Base-by-base conservation (phyloP, 1,140 invertebrate species). In the Pogonomyrmex californicus region DNA sequence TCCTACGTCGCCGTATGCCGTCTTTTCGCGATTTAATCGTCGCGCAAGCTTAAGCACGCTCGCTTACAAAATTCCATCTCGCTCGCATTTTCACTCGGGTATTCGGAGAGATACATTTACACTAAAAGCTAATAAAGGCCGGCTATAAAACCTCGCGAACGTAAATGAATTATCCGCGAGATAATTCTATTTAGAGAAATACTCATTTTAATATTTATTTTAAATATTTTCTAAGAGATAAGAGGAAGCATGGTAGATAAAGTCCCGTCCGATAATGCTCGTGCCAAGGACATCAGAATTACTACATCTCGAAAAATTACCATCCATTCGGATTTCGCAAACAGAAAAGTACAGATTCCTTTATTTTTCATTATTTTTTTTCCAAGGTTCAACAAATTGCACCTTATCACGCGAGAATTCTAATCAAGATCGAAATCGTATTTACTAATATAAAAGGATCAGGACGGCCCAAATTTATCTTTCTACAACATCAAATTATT, bases 1-100 rank as follows among this genome's bases (percentile, higher is more conserved):
- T 91, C 70, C 47, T 23, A 30, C 63, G 41, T 62, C 30, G 66
- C 33, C 12, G 49, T 70, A 70, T 30, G 17, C 23, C 65, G 78
- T 82, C 51, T 41, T 82, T 82, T 82, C 78, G 63, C 51, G 65
- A 71, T 82, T 41, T 73, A 58, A 82, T 82, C 78, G 10, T 71
- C 41, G 41, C 41, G 30, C 41, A 71, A 58, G 38, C 38, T 38
- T 71, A 41, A 70, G 38, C 65, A 56, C 23, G 65, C 65, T 56
- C 30, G 17, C 47, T 4, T 36, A 81, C 63, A 14, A 81, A 81
- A 81, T 70, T 81, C 63, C 65, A 70, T 56, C 38, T 81, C 9
- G 23, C 38, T 54, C 14, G 30, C 41, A 47, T 81, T 79, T 56
- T 23, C 49, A 56, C 17, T 56, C 12, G 9, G 23, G 3, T 51